Conservation (phyloP, 2,888 invertebrate genomes). For the Aleiodes testaceus region DNA sequence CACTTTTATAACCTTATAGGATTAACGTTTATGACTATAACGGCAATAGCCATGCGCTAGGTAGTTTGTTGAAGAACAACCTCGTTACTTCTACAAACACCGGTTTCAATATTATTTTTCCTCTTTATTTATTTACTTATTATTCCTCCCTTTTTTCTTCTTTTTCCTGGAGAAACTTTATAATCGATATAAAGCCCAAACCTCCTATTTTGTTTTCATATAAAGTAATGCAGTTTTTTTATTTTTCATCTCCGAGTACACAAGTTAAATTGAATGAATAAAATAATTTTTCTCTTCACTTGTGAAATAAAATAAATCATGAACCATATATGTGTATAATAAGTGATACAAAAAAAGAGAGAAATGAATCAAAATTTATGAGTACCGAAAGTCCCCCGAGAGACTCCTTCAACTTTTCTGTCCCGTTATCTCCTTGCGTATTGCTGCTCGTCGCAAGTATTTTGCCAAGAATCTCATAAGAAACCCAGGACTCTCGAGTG, state of each 20-base stretch:
- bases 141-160: not conserved
- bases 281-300: constrained; percentile 9
- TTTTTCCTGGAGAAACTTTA: not conserved
- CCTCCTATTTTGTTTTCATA: not conserved
- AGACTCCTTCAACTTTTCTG: constrained; percentile 32
- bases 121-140: not conserved
- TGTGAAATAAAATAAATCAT: constrained; percentile 11
- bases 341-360: constrained; percentile 30
- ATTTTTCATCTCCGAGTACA: not conserved
- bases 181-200: constrained; percentile 17
- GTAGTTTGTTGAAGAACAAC: constrained; percentile 22
- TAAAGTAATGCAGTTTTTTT: not conserved
- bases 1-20: constrained; percentile 34
- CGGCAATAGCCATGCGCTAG: constrained; percentile 25
- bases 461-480: constrained; percentile 30
- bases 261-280: not conserved
- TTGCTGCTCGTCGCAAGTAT: constrained; percentile 21
- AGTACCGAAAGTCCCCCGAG: constrained; percentile 30
- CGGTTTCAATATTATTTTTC: constrained; percentile 12
- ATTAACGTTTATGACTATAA: constrained; percentile 40
- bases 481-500: constrained; percentile 22
- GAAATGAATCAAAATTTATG: constrained; percentile 33
- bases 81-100: constrained; percentile 36
- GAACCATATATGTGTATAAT: constrained; percentile 25
- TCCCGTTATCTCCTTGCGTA: constrained; percentile 26